Base-by-base conservation (phyloP, 2,888 invertebrate species). In the Lamproptera curius region DNA sequence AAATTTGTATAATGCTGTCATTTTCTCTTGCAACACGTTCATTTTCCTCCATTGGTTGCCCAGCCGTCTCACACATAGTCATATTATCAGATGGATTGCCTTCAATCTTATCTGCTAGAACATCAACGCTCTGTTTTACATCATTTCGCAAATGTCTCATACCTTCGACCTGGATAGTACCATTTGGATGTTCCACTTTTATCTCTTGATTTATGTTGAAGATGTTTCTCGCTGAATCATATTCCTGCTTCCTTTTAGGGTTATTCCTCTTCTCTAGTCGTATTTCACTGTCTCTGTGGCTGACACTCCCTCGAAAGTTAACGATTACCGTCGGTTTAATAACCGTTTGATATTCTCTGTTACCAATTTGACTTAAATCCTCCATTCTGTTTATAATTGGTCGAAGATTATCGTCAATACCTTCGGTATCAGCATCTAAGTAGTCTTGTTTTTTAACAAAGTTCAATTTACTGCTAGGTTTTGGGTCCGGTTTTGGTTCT, bases 121-220 rank as follows among this genome's bases (percentile, higher is more conserved):
- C 52, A 53, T 69, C 68, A 1, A 76, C 56, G 39, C 70, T 63
- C 45, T 77, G 75, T 33, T 65, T 75, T 0, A 75, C 52, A 44
- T 56, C 65, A 9, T 66, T 55, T 9, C 15, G 34, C 26, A 35
- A 10, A 15, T 34, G 37, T 16, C 33, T 39, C 37, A 23, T 42
- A 10, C 17, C 43, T 17, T 44, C 49, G 10, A 43, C 4, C n/a
- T 43, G 43, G 14, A 35, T 6, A 1, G 43, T 44, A 8, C 52
- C 46, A 13, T 61, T 54, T 8, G 66, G 63, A 41, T 61, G 68
- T 34, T 78, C 79, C 2, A 88, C 56, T 45, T 81, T 84, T 0
- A 88, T 73, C 62, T 86, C 85, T 66, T 88, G 87, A 34, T 80
- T 84, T 1, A 88, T 88, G 49, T 87, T 82, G 45, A 88, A 88